A percentile compares a stretch with the other conserved stretches of the same genome.
Evolutionary conservation across 2,888 invertebrate species (phyloP).

Genomic region (Iphiclides podalirius): DNA sequence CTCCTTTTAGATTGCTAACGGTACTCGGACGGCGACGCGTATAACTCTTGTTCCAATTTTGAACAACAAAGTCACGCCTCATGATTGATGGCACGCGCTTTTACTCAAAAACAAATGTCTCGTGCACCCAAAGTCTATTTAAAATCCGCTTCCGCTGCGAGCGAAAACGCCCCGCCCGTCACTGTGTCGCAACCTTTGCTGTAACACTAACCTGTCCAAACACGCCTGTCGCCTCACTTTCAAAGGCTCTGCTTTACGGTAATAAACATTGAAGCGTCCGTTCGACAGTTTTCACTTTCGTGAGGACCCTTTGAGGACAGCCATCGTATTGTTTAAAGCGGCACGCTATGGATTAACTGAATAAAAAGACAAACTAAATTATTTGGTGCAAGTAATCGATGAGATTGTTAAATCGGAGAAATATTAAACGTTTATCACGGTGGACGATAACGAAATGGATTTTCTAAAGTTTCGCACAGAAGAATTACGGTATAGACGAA

Average conservation of each 20-base stretch:
- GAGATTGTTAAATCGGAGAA: background rate
- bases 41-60: slow-evolving; percentile 14
- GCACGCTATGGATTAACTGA: background rate
- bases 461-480: too few relatives aligned
- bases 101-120: slow-evolving; percentile 5
- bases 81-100: slow-evolving; percentile 13
- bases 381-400: background rate
- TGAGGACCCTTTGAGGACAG: background rate
- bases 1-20: background rate
- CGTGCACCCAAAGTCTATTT: background rate
- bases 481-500: too few relatives aligned
- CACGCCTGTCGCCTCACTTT: slow-evolving; percentile 24
- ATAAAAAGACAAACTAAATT: too few relatives aligned
- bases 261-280: slow-evolving; percentile 6
- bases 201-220: slow-evolving; percentile 32
- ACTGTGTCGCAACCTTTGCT: slow-evolving; percentile 17
- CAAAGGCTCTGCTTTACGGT: slow-evolving; percentile 8
- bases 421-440: too few relatives aligned
- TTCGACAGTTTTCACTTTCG: background rate
- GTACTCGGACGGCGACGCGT: background rate
- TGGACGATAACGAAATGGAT: too few relatives aligned
- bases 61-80: background rate
- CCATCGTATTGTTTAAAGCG: background rate
- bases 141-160: slow-evolving; percentile 18
- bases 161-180: slow-evolving; percentile 25